A percentile compares a stretch with the other conserved stretches of the same genome.
phyloP scores from a whole-genome alignment of 2,797 vertebrate genomes.

The Chaunax sp. region DNA sequence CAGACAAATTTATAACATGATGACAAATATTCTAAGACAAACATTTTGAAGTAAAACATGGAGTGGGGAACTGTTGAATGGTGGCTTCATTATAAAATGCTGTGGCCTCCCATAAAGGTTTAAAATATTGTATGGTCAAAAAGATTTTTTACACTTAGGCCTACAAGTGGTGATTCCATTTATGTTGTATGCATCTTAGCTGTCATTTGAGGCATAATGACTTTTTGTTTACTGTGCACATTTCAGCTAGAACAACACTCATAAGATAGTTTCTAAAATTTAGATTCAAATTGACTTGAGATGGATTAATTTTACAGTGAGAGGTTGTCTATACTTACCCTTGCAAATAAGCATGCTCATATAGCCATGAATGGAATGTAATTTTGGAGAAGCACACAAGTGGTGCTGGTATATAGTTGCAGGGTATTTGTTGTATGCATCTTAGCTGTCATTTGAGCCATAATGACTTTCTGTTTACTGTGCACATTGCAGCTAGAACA shows the following conservation, averaged over 20 bases:
- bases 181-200: too few relatives aligned
- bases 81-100: background rate
- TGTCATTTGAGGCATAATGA: background rate
- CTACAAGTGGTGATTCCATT: too few relatives aligned
- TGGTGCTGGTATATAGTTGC: constrained; percentile 10
- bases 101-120: background rate
- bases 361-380: constrained; percentile 46
- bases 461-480: background rate
- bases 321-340: constrained; percentile 39
- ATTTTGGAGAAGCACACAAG: constrained; percentile 9
- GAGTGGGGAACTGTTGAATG: background rate
- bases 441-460: background rate
- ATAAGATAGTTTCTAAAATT: constrained; percentile 1
- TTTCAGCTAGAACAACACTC: background rate
- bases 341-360: constrained; percentile 34
- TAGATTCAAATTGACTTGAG: constrained; percentile 17
- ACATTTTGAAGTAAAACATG: constrained; percentile 1
- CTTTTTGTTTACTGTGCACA: background rate
- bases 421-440: background rate
- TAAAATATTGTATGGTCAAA: too few relatives aligned
- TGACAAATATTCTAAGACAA: background rate
- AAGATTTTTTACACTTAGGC: too few relatives aligned
- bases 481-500: background rate
- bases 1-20: background rate
- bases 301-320: constrained; percentile 25